These are phyloP conservation scores for Australoheros scitulus DNA, from an alignment of 2,113 vertebrate genomes.

Conservation along the genomic window DNA sequence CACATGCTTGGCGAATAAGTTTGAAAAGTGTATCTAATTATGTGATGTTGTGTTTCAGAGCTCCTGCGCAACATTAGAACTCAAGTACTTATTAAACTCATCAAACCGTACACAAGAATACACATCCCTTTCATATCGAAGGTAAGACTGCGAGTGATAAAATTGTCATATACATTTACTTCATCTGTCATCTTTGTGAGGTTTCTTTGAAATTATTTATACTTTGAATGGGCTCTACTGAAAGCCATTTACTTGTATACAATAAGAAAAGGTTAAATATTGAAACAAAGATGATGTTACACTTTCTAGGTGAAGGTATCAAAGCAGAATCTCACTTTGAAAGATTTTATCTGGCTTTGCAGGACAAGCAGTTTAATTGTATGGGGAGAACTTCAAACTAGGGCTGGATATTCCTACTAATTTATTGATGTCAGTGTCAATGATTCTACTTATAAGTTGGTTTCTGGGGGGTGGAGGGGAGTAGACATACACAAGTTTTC, in stretches of 20 bases:
- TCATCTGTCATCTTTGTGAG: not conserved
- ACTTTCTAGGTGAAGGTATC: too few species aligned
- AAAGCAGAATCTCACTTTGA: not conserved
- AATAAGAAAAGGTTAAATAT: not conserved
- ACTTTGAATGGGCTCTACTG: not conserved
- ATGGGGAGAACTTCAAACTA: too few species aligned
- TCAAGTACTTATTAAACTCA: conserved; percentile 99
- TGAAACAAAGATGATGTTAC: not conserved
- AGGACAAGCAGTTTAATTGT: too few species aligned
- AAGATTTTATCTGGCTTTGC: not conserved
- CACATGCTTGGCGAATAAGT: not conserved
- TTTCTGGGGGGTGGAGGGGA: too few species aligned
- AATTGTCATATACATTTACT: not conserved
- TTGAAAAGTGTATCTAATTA: not conserved
- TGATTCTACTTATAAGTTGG: not conserved
- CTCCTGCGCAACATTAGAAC: conserved; percentile 99
- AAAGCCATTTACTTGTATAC: not conserved
- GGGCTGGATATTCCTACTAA: too few species aligned
- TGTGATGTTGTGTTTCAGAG: conserved; percentile 82
- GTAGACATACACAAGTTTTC: too few species aligned
- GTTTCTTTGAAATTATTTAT: not conserved
- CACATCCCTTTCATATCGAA: conserved; percentile 99
- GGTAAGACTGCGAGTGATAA: conserved; percentile 76
- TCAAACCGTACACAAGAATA: conserved; percentile 99
- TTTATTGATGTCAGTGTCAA: too few species aligned